Base-by-base conservation (phyloP, 2,797 vertebrate species). In the Xenentodon cancila region DNA sequence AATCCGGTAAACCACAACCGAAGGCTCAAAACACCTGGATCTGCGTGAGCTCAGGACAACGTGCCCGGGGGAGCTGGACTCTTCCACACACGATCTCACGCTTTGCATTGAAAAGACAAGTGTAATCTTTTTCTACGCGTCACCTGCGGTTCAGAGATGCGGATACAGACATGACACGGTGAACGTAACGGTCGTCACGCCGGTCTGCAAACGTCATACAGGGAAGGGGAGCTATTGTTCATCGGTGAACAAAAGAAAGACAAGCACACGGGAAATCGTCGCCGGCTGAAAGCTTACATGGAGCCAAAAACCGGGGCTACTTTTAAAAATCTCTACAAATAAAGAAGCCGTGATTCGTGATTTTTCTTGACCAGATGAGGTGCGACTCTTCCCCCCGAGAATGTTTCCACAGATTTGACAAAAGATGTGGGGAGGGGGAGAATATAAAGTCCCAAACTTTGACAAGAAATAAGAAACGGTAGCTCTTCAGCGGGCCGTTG, bases 361-460 rank as follows among this genome's bases (percentile, higher is more conserved):
- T 82, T 91, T 82, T 76, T 76, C 69, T 71, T 84, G 86, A 87
- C 88, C 87, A 92, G 80, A 89, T 93, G 93, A 93, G 89, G 91
- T 92, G 90, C 89, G 60, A 89, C 84, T 82, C 84, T 90, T 93
- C 87, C 89, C 90, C 25, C 84, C 79, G 86, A 88, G 86, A 90
- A 92, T 79, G 87, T 77, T 72, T 86, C 83, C 86, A 92, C 82
- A 89, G 85, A 83, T 88, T 87, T 82, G 84, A 88, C 84, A 92
- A 5, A 25, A 25, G 25, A 25, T n/a, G n/a, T n/a, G n/a, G n/a
- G n/a, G n/a, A n/a, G n/a, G n/a, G n/a, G n/a, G n/a, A n/a, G n/a
- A n/a, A n/a, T n/a, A n/a, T n/a, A 88, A 61, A 59, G 25, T 54
- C 68, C 79, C 67, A 73, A 47, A 77, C 59, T 73, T 71, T 17